Base-by-base conservation (phyloP, 2,113 vertebrate genomes). In the Otocyon megalotis region DNA sequence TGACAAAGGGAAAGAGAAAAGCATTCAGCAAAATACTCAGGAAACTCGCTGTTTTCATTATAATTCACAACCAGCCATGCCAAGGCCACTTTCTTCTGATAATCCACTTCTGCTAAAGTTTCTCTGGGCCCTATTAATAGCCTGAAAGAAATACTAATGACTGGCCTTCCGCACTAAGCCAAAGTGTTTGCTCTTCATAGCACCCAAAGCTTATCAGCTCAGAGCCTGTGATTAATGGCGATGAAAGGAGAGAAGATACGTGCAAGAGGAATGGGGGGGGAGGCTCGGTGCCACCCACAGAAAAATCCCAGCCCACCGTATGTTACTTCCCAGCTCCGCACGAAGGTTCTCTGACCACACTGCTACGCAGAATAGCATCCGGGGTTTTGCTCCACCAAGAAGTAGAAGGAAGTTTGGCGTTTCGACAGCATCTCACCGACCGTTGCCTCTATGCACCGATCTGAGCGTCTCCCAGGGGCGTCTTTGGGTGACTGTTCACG, bases 11-110 rank as follows among this genome's bases (percentile, higher is more conserved):
- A 62, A 97, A 94, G 95, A 98, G 97, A 98, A 94, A 91, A 95
- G 53, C 89, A 5, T 0, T 92, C 77, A 95, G 97, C 97, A 97
- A 97, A 98, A 96, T 98, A 98, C 98, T 99, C 98, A 98, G 98
- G 98, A 98, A 98, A 98, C 91, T 97, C 86, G 82, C 93, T 98
- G 97, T 94, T 98, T 98, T 97, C 97, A 97, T 98, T 96, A 71
- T 96, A 84, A 20, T 97, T 98, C 98, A 96, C 97, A 96, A 97
- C 97, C 98, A 98, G 98, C 98, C 96, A 97, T 98, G 97, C 97
- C 96, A 96, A 97, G 97, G 74, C 98, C 92, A 4, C 94, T 98
- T 97, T 72, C 97, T 92, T 97, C 84, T 93, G 97, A 97, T 97
- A 94, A 98, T 97, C 95, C 95, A 90, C 97, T 98, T 96, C 30